Evolutionary conservation across 2,113 vertebrate genomes (phyloP), one percentile per base, ranked within the genome.

Genomic region (Alethe diademata): DNA sequence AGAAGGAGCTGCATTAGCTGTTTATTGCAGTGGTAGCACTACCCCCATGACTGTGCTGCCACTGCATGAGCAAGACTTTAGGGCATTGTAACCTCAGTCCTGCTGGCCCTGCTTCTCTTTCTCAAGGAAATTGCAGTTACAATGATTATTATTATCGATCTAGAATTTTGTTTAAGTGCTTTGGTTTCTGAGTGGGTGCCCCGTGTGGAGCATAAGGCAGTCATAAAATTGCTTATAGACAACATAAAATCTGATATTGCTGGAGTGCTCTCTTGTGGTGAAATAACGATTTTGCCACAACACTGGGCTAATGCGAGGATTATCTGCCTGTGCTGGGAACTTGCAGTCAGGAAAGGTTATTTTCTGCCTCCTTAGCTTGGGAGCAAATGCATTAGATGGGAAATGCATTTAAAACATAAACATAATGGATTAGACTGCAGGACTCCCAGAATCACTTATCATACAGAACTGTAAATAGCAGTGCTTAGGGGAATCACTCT

Each of bases 181-280:
- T 91, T 93, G 86, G 61, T 86, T 90, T 90, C 80, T 75, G 60
- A 96, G 78, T 64, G 81, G 43, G 23, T 67, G 82, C 73, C 76
- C 57, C 79, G 58, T 45, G 65, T 57, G 79, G 57, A 92, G 82
- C 33, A 25, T 66, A 80, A 91, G 74, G 66, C 86, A 42, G 38
- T 73, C 65, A 60, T 93, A 70, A 94, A 83, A 86, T 61, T 78
- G 61, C 87, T 73, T 88, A 42, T 31, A 90, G 78, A 75, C 75
- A 67, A 65, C 64, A 60, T 85, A 71, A 89, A 88, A 72, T 97
- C 89, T 93, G 66, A 57, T 65, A 93, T 96, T 97, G 91, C 86
- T 97, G 83, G 94, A 97, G 97, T 97, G 96, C 96, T 96, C 97
- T 97, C 97, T 97, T 97, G 97, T 97, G 97, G 97, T 95, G 93